phyloP scores from a whole-genome alignment of 2,113 vertebrate species.

The Oxyura jamaicensis region DNA sequence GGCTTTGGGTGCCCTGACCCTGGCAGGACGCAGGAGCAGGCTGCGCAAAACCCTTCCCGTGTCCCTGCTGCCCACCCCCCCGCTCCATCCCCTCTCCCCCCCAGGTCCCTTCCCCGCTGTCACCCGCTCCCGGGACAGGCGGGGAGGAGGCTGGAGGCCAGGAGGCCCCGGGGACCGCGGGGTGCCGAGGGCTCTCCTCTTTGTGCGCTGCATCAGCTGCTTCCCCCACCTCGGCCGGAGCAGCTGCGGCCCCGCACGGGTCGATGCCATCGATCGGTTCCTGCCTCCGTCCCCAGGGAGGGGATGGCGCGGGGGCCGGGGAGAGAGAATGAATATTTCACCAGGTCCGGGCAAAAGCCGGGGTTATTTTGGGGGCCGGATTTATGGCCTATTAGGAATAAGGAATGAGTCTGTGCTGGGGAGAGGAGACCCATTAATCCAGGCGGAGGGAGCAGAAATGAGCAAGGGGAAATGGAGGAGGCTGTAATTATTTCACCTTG shows the following conservation, averaged over 20 bases:
- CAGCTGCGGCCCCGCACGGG: slow-evolving; percentile 23
- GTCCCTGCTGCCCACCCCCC: neutral
- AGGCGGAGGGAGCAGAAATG: slow-evolving; percentile 27
- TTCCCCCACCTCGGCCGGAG: neutral
- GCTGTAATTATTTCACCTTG: slow-evolving; percentile 4
- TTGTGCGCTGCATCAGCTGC: slow-evolving; percentile 25
- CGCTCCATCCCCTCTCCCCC: rapidly evolving
- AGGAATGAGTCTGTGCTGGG: slow-evolving; percentile 47
- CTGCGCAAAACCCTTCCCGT: neutral
- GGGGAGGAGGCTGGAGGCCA: neutral
- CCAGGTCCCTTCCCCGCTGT: neutral
- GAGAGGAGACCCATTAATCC: slow-evolving; percentile 56
- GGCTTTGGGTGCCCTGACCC: neutral
- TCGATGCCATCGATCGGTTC: slow-evolving; percentile 65
- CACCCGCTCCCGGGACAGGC: neutral
- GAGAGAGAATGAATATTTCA: slow-evolving; percentile 69
- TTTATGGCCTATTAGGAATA: slow-evolving; percentile 68
- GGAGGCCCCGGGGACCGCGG: neutral
- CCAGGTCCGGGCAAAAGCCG: slow-evolving; percentile 34
- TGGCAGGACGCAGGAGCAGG: neutral
- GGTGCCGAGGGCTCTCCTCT: neutral
- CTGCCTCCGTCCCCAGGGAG: slow-evolving; percentile 27
- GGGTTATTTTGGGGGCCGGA: slow-evolving; percentile 67
- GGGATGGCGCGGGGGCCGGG: neutral
- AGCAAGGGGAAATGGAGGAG: slow-evolving; percentile 44